Base-by-base conservation (phyloP, 1,140 invertebrate genomes). In the Bombus picipes region DNA sequence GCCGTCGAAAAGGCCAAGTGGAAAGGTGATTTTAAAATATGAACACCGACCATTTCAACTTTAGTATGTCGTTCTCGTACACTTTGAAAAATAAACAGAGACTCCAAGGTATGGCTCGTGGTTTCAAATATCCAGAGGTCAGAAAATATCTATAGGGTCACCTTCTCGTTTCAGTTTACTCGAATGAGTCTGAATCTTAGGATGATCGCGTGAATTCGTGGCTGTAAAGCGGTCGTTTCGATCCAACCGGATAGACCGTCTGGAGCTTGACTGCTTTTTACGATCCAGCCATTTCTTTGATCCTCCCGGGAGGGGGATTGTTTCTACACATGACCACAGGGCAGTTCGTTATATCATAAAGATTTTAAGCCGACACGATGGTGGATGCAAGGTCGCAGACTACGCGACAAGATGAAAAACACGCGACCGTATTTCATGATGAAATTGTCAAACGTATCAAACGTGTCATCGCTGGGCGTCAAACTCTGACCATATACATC, bases 381-480 rank as follows among this genome's bases (percentile, higher is more conserved):
- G n/a, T 2, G 34, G 47, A 41, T 12, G 68, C 6, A 34, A 6
- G 37, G 28, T 39, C 59, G 12, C 2, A n/a, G 0, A 47, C 59
- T 59, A 62, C 13, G 39, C 53, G 68, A 62, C 57, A 22, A 32
- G 53, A 66, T 62, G 65, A 78, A 78, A 41, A 32, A 79, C 81
- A 74, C 37, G 5, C 57, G 59, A 37, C 37, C 66, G 72, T 70
- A 76, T 77, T 28, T 74, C 43, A 22, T 32, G 39, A 12, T 39
- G 32, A 87, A 80, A 74, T 73, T 83, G 72, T 71, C 32, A 80
- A 34, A 82, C 43, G 79, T 82, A 83, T 82, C 32, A 74, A 34
- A 82, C 43, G 85, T 82, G 77, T 82, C 74, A 73, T 88, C 34
- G 86, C 25, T 66, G 32, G 15, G 28, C 25, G 12, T 32, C 9